These are phyloP conservation scores for Hydrophis major DNA, from an alignment of 2,797 vertebrate species.

Conservation along the genomic window DNA sequence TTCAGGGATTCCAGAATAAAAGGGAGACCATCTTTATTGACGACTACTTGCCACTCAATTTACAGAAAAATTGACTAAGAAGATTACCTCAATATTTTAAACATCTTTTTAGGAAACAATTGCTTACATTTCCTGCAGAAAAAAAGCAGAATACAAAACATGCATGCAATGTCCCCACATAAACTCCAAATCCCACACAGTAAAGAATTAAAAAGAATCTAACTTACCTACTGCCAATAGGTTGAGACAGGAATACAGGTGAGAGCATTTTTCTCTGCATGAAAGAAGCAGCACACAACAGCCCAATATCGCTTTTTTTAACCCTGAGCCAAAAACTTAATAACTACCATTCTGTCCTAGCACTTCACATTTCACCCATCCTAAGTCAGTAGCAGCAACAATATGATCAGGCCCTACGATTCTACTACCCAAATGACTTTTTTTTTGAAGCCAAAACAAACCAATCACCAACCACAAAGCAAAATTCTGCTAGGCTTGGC, in stretches of 20 bases:
- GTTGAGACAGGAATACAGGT: not conserved
- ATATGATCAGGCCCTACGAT: not conserved
- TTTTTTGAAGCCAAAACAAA: not conserved
- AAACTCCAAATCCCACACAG: not conserved
- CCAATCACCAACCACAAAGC: not conserved
- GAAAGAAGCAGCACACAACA: not conserved
- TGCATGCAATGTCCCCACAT: not conserved
- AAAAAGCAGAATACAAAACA: not conserved
- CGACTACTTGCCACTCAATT: not conserved
- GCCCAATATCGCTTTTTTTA: not conserved
- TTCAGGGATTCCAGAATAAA: not conserved
- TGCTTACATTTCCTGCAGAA: not conserved
- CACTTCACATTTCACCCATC: not conserved
- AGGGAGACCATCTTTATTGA: not conserved
- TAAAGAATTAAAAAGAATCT: not conserved
- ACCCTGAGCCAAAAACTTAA: not conserved
- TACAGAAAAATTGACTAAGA: not conserved
- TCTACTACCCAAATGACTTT: not conserved
- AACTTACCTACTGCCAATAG: not conserved
- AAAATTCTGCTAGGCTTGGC: not conserved
- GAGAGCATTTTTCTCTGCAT: not conserved
- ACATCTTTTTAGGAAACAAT: not conserved
- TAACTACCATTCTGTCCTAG: not conserved
- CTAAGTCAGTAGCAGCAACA: not conserved
- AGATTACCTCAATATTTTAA: not conserved